Conservation (phyloP, 2,113 vertebrate genomes). For the Megalops atlanticus region DNA sequence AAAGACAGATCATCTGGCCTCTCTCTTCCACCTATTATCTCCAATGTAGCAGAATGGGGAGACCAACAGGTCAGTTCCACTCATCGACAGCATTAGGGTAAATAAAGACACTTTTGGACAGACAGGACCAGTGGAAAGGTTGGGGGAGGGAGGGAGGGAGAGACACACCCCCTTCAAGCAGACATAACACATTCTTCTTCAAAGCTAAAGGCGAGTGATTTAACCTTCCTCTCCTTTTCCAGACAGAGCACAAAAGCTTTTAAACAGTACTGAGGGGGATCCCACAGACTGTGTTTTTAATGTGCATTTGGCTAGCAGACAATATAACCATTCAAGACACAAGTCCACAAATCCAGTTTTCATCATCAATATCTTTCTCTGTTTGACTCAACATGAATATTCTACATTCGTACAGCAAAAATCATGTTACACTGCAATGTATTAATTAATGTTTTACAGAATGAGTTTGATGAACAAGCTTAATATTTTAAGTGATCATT, state of each 20-base stretch:
- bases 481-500: too few relatives aligned
- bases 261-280: neutral
- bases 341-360: too few relatives aligned
- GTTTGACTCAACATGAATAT: too few relatives aligned
- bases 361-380: too few relatives aligned
- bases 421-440: too few relatives aligned
- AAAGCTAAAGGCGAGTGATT: constrained; percentile 39
- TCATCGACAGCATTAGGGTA: constrained; percentile 18
- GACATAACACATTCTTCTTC: constrained; percentile 72
- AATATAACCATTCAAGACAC: neutral
- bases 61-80: neutral
- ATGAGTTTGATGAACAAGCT: too few relatives aligned
- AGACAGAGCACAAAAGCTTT: neutral
- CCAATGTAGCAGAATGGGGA: neutral
- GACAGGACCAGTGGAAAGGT: neutral
- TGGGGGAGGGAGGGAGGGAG: constrained; percentile 13
- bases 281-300: neutral
- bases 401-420: too few relatives aligned
- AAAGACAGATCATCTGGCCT: constrained; percentile 13
- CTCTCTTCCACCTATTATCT: neutral
- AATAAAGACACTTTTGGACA: neutral
- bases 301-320: neutral
- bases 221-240: constrained; percentile 24
- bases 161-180: constrained; percentile 57
- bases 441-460: too few relatives aligned